Conservation (phyloP, 2,888 invertebrate genomes). For the Nebria salina region DNA sequence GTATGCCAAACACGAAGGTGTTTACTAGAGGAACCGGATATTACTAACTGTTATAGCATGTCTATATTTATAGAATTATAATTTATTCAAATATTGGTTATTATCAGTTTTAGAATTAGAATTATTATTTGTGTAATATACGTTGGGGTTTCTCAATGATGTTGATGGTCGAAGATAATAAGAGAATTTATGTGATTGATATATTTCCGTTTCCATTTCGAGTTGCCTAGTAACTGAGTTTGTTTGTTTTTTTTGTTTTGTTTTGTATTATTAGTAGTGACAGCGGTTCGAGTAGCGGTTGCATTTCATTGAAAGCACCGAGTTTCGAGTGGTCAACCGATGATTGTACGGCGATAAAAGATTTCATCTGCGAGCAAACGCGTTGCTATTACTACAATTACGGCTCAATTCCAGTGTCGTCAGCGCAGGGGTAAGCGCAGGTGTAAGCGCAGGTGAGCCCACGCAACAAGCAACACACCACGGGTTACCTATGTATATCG, state of each 20-base stretch:
- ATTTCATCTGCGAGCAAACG: conserved; percentile 90
- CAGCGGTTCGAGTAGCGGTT: conserved; percentile 74
- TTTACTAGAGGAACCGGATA: background rate
- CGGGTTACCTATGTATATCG: conserved; percentile 51
- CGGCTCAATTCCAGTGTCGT: conserved; percentile 88
- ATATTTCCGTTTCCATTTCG: too few relatives aligned
- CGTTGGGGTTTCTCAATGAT: background rate
- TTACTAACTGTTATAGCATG: background rate
- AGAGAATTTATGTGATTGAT: too few relatives aligned
- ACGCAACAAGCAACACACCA: conserved; percentile 55
- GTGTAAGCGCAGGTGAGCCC: conserved; percentile 84
- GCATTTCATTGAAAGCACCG: conserved; percentile 81
- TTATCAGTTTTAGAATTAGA: background rate
- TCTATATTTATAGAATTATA: background rate
- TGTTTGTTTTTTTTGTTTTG: conserved; percentile 18
- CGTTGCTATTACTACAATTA: conserved; percentile 92
- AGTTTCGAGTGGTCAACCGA: conserved; percentile 84
- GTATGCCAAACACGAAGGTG: background rate
- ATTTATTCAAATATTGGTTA: background rate
- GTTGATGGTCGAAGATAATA: background rate
- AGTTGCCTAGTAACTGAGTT: too few relatives aligned
- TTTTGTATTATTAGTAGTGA: conserved; percentile 62
- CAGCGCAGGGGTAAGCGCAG: conserved; percentile 89
- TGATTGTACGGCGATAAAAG: conserved; percentile 84
- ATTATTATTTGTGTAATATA: conserved; percentile 6